Percentiles rank a stretch among this genome's conserved stretches.
Conservation (phyloP, 2,797 vertebrate species). For the Sebastiscus tertius region DNA sequence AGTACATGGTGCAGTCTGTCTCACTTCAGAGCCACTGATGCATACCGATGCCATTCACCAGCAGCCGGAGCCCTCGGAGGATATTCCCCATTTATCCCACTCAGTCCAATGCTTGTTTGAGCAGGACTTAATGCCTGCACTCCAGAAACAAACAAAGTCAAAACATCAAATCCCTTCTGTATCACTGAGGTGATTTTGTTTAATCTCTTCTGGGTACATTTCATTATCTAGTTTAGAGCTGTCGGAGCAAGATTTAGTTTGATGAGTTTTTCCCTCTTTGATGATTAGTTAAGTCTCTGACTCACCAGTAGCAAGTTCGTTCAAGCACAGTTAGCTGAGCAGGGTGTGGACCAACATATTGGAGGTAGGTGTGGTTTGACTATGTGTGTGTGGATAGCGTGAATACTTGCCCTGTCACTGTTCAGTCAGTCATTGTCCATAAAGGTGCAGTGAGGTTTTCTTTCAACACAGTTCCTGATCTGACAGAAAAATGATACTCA, state of each 20-base stretch:
- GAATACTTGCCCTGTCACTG: neutral
- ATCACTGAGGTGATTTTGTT: neutral
- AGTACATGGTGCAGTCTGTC: constrained; percentile 68
- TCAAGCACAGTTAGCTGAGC: constrained; percentile 22
- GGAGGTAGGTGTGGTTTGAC: constrained; percentile 19
- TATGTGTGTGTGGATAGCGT: neutral
- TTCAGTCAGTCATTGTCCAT: neutral
- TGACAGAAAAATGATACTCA: constrained; percentile 17
- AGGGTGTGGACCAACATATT: constrained; percentile 45
- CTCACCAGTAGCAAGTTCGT: constrained; percentile 38
- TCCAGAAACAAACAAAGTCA: constrained; percentile 17
- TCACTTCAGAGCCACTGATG: constrained; percentile 64
- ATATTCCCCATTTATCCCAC: constrained; percentile 55
- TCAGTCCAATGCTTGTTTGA: constrained; percentile 44
- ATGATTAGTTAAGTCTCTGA: constrained; percentile 42
- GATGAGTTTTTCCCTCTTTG: constrained; percentile 3
- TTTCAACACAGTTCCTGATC: constrained; percentile 27
- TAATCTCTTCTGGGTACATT: neutral
- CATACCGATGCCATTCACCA: constrained; percentile 70
- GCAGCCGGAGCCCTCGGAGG: constrained; percentile 50
- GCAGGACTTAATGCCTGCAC: constrained; percentile 29
- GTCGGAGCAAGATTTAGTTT: neutral
- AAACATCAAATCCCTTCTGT: constrained; percentile 15
- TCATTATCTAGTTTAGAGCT: constrained; percentile 5
- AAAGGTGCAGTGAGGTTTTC: neutral